Base-by-base conservation (phyloP, 2,888 invertebrate species). In the Nomada fucata region DNA sequence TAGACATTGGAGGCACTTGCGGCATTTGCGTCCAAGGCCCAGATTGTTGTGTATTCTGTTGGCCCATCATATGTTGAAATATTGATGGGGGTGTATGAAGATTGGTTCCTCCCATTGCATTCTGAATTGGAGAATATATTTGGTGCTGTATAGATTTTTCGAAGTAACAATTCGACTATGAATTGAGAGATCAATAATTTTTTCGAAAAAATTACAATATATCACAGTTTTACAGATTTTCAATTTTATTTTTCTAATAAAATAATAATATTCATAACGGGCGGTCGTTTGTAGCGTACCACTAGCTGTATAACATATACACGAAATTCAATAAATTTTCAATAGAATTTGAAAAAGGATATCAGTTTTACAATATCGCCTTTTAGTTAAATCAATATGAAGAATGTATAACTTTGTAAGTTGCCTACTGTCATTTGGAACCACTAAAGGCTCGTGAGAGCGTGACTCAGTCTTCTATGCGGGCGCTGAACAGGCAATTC, bases 1-100 rank as follows among this genome's bases (percentile, higher is more conserved):
- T 92, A 9, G 91, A 90, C 84, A 92, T 87, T 2, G 91, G 89
- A 23, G 93, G 92, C 15, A 93, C 89, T 53, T 92, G 91, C 0
- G 93, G 91, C 78, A 90, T 86, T 68, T 90, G 90, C 68, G 90
- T 75, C 92, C 92, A 92, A 0, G 89, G 83, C 42, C 87, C 88
- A 15, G 89, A 84, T 57, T 91, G 91, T 73, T 91, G 91, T 2
- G 86, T 50, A 61, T 80, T 86, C 71, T 91, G 91, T 50, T 91
- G 92, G n/a, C 86, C 91, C 89, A 93, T 93, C 89, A 92, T 92
- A 47, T 93, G 93, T 87, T 93, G 92, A 76, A 93, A 93, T 86
- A 93, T 91, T 0, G 93, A 93, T 50, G 90, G 91, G 4, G 93
- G 92, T 26, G 91, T 93, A 60, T 92, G 92, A 26, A 93, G 84